Evolutionary conservation across 2,113 vertebrate genomes (phyloP), one percentile per base, ranked within the genome.

Genomic region (Callospermophilus lateralis): DNA sequence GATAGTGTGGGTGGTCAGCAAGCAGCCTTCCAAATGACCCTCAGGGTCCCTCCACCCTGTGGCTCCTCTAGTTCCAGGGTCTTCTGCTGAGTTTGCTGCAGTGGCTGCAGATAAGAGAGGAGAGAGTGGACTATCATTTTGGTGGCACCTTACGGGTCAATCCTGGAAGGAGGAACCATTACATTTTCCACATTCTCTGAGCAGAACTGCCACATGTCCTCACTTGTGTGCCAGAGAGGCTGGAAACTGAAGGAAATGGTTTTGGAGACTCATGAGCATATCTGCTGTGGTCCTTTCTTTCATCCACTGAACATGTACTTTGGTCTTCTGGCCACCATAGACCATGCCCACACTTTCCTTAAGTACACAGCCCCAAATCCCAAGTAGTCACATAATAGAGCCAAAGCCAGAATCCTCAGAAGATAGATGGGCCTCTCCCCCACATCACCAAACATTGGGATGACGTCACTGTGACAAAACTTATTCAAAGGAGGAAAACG

Each of bases 1-100:
- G 16, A 63, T 32, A 13, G 2, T 4, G 7, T 17, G n/a, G 26
- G 3, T n/a, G 0, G 8, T 9, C 4, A 70, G 10, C 28, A 74
- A 51, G 8, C 2, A 10, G 22, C n/a, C 11, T 61, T 76, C 55
- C 32, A 2, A 0, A 13, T 37, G 51, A 61, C 65, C 6, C 63
- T 15, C 8, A 24, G 51, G 32, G 10, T 6, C 4, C 37, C 12
- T n/a, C 17, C 3, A 4, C 32, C 37, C 28, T 51, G 20, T 32
- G 74, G 16, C 8, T 73, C 34, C 55, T 48, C 7, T 63, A 68
- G 17, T 8, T 19, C 15, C 0, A 9, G 37, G 0, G 2, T 17
- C 12, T 22, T 65, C 8, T 72, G 74, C 17, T 53, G 24, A 53
- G 28, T 58, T 37, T 89, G 6, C 8, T 30, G 13, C 8, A 0